Evolutionary conservation across 2,888 invertebrate genomes (phyloP).

Genomic region (Sarcophaga caerulescens): DNA sequence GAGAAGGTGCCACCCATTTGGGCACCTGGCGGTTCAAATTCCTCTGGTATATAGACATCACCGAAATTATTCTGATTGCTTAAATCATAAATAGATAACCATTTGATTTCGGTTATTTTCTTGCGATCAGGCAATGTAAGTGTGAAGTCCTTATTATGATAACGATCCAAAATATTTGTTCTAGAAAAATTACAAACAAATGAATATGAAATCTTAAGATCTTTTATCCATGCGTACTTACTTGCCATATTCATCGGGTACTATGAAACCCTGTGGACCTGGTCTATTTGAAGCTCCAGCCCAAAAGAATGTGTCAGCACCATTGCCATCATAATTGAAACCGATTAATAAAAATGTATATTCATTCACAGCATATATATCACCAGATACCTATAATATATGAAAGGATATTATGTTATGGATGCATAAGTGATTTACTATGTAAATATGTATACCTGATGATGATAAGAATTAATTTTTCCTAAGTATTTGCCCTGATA

Average conservation of each 20-base stretch:
- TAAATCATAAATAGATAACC: constrained; percentile 94
- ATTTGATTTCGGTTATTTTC: constrained; percentile 92
- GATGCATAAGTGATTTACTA: constrained; percentile 3
- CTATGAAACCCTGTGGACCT: constrained; percentile 94
- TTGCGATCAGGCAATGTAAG: constrained; percentile 91
- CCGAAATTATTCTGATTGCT: constrained; percentile 93
- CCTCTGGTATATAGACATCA: constrained; percentile 94
- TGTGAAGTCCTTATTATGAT: constrained; percentile 92
- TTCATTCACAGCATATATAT: constrained; percentile 94
- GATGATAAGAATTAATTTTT: constrained; percentile 94
- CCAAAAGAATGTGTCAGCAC: constrained; percentile 96
- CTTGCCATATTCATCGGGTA: constrained; percentile 94
- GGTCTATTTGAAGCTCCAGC: constrained; percentile 93
- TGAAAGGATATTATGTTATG: neutral
- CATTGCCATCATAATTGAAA: constrained; percentile 95
- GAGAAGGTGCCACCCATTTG: constrained; percentile 83
- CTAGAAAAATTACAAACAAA: constrained; percentile 80
- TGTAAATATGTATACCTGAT: constrained; percentile 83
- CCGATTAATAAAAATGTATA: constrained; percentile 89
- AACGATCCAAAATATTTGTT: constrained; percentile 92
- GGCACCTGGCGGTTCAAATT: constrained; percentile 91
- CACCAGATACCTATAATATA: constrained; percentile 87
- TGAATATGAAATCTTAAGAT: neutral
- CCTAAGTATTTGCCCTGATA: constrained; percentile 91
- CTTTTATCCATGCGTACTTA: constrained; percentile 79